Evolutionary conservation across 2,797 vertebrate species (phyloP), one percentile per base, ranked within the genome.

Genomic region (Anableps anableps): DNA sequence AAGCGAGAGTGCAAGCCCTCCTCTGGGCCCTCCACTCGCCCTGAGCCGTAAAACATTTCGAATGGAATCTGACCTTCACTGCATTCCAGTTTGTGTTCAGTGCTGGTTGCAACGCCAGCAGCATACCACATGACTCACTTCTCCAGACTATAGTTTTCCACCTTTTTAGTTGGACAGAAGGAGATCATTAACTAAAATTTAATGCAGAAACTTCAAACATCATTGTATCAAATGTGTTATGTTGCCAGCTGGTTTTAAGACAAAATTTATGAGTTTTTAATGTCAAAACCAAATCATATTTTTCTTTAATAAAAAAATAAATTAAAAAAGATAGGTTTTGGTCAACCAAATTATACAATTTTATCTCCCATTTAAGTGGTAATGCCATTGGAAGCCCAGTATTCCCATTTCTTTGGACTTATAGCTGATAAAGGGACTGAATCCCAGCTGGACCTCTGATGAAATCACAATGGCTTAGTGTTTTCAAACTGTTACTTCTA

Each of bases 51-150:
- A 94, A 94, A 93, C 88, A 85, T 90, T 87, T 75, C 89, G 89
- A 89, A 90, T 89, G 92, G 88, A 95, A 94, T 93, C 93, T 95
- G 94, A 94, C 93, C 95, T 96, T 95, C 95, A 94, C 83, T 84
- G 88, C 90, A 92, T 92, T 92, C 88, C 92, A 93, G 80, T 89
- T 94, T 92, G 92, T 88, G 80, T 88, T 71, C 76, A 90, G 86
- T 78, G 87, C 87, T 91, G 84, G 91, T 91, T 90, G 78, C 90
- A 84, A 79, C 88, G 86, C 88, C 90, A 84, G 80, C 77, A 71
- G 21, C 73, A 83, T 74, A 87, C 80, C 76, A 81, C 78, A 53
- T 74, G 85, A 85, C 76, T 76, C 74, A 81, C 47, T 83, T 76
- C 82, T 74, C 79, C 71, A 72, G 78, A 58, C 21, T 43, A 51